Evolutionary conservation across 2,888 invertebrate species (phyloP).

Genomic region (Agonopterix heracliana): DNA sequence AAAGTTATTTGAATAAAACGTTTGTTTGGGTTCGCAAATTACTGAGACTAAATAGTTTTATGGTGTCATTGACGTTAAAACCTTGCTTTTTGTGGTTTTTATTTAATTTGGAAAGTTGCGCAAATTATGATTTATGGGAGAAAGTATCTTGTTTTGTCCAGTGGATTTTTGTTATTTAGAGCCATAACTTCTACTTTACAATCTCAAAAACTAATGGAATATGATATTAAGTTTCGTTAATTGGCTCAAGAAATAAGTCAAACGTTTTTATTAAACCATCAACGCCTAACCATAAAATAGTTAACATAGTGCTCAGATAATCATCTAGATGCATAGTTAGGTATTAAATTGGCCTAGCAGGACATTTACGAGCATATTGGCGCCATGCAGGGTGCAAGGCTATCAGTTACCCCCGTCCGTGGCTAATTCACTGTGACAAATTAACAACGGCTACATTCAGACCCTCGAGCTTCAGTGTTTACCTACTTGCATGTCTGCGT

Average conservation of each 20-base stretch:
- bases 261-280: too few species aligned
- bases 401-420: slow-evolving; percentile 68
- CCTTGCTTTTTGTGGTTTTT: slow-evolving; percentile 7
- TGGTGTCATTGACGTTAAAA: slow-evolving; percentile 5
- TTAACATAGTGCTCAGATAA: slow-evolving; percentile 29
- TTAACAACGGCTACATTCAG: slow-evolving; percentile 71
- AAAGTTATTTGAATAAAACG: slow-evolving; percentile 22
- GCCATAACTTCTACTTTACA: too few species aligned
- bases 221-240: too few species aligned
- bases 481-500: slow-evolving; percentile 7
- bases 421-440: slow-evolving; percentile 76
- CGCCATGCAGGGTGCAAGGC: slow-evolving; percentile 68
- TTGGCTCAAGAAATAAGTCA: too few species aligned
- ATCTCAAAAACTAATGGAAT: too few species aligned
- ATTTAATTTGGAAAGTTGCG: slow-evolving; percentile 5
- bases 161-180: too few species aligned
- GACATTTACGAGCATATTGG: slow-evolving; percentile 72
- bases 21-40: slow-evolving; percentile 35
- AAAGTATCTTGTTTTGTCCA: too few species aligned
- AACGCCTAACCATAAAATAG: too few species aligned
- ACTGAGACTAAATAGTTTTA: slow-evolving; percentile 17
- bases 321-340: slow-evolving; percentile 56
- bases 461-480: slow-evolving; percentile 27
- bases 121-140: too few species aligned
- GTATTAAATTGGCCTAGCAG: slow-evolving; percentile 62